Evolutionary conservation across 2,113 vertebrate genomes (phyloP), one percentile per base, ranked within the genome.

Genomic region (Centropus unirufus): DNA sequence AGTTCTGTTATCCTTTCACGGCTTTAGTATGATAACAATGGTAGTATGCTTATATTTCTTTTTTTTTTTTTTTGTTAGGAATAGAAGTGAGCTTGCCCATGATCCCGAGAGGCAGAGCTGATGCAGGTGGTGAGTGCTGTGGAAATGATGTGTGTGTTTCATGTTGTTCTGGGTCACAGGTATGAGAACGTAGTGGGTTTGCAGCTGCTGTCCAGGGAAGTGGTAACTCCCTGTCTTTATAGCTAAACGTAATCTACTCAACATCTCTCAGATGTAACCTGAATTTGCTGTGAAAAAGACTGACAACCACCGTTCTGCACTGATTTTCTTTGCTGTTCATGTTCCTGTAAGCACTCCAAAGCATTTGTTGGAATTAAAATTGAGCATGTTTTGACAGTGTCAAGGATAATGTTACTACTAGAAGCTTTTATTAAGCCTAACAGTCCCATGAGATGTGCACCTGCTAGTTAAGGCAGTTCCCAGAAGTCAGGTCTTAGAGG

Each of bases 41-140:
- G 14, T 72, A 58, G 19, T 14, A 15, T 51, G 29, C 18, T 55
- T 67, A 24, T 6, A 11, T 34, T 55, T 92, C 6, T 55, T 66
- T 49, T 90, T 80, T 46, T 62, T 55, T 66, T 49, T 90, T 80
- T 46, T 62, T 57, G 9, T 26, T 55, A 14, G 44, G 19, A n/a
- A 8, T 47, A 46, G 14, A 47, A 26, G 24, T 40, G 29, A 82
- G 8, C 18, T 18, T 63, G 18, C 29, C 21, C 24, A 6, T 49
- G 24, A 62, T 3, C 8, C 10, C 1, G 2, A n/a, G 17, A 0
- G 2, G 13, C 24, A 61, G 49, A 76, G 15, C 30, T 34, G 52
- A 20, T 30, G 4, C 0, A 4, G 5, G 18, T 46, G 16, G 24
- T 67, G 27, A 54, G 34, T 11, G 17, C 21, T 72, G 27, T 39